Conservation (phyloP, 1,140 invertebrate genomes). For the Paracyclopina nana region DNA sequence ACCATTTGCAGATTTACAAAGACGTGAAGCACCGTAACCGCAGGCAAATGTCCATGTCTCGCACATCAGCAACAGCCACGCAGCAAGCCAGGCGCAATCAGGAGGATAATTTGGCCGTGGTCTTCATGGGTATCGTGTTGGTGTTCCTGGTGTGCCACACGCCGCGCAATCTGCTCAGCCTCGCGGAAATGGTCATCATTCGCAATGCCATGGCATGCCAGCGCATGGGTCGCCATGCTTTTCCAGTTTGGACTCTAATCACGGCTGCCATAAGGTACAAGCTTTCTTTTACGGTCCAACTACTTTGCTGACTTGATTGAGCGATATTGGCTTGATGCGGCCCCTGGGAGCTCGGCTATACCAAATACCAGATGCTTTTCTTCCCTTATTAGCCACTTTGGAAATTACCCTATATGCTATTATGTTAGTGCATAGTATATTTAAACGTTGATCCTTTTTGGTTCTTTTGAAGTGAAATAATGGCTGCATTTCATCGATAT, state of each 20-base stretch:
- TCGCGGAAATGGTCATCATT: constrained; percentile 3
- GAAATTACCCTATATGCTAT: too few relatives aligned
- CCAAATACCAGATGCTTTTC: too few relatives aligned
- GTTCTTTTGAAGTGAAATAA: too few relatives aligned
- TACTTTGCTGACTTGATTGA: too few relatives aligned
- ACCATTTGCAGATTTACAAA: constrained; percentile 12
- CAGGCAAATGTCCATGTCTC: background rate
- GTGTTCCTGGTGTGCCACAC: constrained; percentile 12
- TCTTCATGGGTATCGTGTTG: constrained; percentile 12
- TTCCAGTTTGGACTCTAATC: constrained; percentile 6
- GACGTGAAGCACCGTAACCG: constrained; percentile 9
- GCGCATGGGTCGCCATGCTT: background rate
- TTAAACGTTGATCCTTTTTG: too few relatives aligned
- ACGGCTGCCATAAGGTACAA: too few relatives aligned
- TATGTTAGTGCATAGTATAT: too few relatives aligned
- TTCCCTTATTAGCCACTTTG: too few relatives aligned
- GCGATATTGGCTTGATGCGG: too few relatives aligned
- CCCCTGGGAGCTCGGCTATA: too few relatives aligned
- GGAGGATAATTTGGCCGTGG: constrained; percentile 10
- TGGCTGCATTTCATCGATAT: too few relatives aligned
- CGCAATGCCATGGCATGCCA: constrained; percentile 5
- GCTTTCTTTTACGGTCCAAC: too few relatives aligned
- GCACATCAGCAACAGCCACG: background rate
- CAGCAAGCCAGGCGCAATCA: constrained; percentile 8
- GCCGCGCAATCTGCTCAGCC: background rate